phyloP scores from a whole-genome alignment of 2,888 invertebrate genomes.

The Drosophila hamatofila region DNA sequence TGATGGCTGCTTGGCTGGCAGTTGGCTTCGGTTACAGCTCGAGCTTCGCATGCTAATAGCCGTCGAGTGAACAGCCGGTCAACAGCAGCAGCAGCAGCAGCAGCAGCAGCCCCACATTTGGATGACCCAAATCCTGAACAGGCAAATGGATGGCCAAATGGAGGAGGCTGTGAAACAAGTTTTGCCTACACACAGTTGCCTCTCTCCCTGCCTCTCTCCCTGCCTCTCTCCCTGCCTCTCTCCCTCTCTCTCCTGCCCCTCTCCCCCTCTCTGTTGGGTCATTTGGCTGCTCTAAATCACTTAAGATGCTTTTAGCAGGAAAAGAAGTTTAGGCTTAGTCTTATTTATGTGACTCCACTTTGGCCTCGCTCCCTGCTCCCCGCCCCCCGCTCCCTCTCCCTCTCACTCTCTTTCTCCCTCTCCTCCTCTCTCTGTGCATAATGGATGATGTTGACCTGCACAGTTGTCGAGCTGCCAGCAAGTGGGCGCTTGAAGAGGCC shows the following conservation, averaged over 20 bases:
- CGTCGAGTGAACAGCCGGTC: slow-evolving; percentile 35
- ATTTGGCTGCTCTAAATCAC: slow-evolving; percentile 76
- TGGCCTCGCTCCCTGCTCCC: neutral
- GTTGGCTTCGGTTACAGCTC: slow-evolving; percentile 59
- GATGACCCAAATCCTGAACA: slow-evolving; percentile 74
- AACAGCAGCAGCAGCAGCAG: slow-evolving; percentile 38
- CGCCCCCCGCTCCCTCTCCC: neutral
- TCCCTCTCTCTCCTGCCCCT: neutral
- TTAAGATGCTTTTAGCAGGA: slow-evolving; percentile 79
- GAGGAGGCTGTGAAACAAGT: slow-evolving; percentile 45
- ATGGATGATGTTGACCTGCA: slow-evolving; percentile 78
- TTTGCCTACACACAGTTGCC: slow-evolving; percentile 4
- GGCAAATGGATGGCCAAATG: slow-evolving; percentile 48
- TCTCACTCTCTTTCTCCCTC: neutral
- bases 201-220: neutral
- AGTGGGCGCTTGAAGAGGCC: slow-evolving; percentile 21
- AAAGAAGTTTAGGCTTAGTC: slow-evolving; percentile 77
- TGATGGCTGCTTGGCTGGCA: slow-evolving; percentile 56
- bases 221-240: neutral
- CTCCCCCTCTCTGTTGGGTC: slow-evolving; percentile 27
- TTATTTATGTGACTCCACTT: slow-evolving; percentile 67
- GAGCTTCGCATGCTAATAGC: slow-evolving; percentile 71
- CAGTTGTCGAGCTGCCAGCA: slow-evolving; percentile 36
- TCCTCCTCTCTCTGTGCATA: slow-evolving; percentile 36
- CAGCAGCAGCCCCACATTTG: slow-evolving; percentile 66